phyloP scores from a whole-genome alignment of 2,888 invertebrate genomes.

The Axea sp. region DNA sequence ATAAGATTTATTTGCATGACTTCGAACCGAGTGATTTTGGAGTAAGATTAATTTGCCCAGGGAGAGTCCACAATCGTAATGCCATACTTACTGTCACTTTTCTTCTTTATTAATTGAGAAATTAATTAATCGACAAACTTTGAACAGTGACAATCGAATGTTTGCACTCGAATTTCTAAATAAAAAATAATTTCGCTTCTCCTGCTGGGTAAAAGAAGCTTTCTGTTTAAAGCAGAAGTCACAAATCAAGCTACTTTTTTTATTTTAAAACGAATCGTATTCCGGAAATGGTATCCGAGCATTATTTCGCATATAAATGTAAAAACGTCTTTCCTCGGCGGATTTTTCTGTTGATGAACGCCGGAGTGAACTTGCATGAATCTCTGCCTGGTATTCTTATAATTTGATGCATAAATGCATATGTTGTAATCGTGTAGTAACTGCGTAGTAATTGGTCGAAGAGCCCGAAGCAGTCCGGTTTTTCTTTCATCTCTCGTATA shows the following conservation, averaged over 20 bases:
- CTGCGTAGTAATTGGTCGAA: slow-evolving; percentile 58
- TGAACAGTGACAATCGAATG: no score
- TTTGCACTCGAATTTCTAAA: not conserved
- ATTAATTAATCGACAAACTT: no score
- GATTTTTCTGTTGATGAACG: slow-evolving; percentile 27
- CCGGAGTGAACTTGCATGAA: slow-evolving; percentile 23
- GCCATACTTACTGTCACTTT: no score
- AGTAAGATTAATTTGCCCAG: slow-evolving; percentile 17
- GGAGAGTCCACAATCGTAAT: no score
- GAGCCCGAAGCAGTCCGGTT: slow-evolving; percentile 50
- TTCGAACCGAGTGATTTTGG: slow-evolving; percentile 1
- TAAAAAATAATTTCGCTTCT: not conserved
- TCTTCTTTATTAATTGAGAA: no score
- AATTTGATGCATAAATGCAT: slow-evolving; percentile 76
- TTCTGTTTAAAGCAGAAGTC: no score
- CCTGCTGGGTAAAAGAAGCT: no score
- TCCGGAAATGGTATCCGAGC: slow-evolving; percentile 7
- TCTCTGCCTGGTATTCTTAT: slow-evolving; percentile 62
- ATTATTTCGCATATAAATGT: slow-evolving; percentile 39
- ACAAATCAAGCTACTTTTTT: not conserved
- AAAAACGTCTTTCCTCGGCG: slow-evolving; percentile 28
- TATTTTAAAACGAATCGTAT: not conserved
- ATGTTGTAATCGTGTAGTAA: slow-evolving; percentile 63
- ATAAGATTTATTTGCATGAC: slow-evolving; percentile 29
- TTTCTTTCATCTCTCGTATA: slow-evolving; percentile 59